Evolutionary conservation across 23 tunicate genomes (phyloP), one percentile per base, ranked within the genome.

Genomic region (Ciona savignyi): DNA sequence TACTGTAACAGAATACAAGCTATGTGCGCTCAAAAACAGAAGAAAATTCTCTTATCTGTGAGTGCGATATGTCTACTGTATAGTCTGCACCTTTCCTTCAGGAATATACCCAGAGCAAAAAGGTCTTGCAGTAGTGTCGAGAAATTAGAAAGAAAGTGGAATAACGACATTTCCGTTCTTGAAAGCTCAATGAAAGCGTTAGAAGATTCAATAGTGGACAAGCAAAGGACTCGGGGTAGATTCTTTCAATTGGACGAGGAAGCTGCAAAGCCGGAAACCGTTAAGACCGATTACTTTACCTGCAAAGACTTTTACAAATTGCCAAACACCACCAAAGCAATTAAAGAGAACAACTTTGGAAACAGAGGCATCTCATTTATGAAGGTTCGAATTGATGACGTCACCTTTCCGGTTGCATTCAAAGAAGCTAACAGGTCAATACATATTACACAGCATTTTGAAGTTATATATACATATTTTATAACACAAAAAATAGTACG

Each of bases 281-380:
- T 42, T 42, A 42, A 42, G 56, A 75, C 75, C 2, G 80, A 82
- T 33, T 82, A 82, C 67, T 82, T 82, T 56, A 67, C 33, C 6
- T 82, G 87, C 70, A 1, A 23, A 6, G 87, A 82, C 51, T 82
- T 82, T 61, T 70, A 74, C 34, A 82, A 82, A 33, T 66, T 82
- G 33, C 87, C 87, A 0, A 64, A 74, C 4, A 82, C 80, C 1
- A 68, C 72, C 11, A 78, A 74, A 51, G 70, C 80, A 1, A 56
- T 87, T 4, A 35, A 68, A 60, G 97, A 91, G 67, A 91, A 91
- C 67, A 35, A 27, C 11, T 63, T 68, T 0, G 97, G 97, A 33
- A 91, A 91, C 71, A 70, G 97, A 0, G 97, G 86, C 19, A 78
- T 91, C 34, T 91, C 97, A 3, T 85, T 91, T 60, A 72, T 91